Percentiles rank a stretch among this genome's conserved stretches.
Evolutionary conservation across 2,797 vertebrate genomes (phyloP).

Genomic region (Enteromius paludinosus): DNA sequence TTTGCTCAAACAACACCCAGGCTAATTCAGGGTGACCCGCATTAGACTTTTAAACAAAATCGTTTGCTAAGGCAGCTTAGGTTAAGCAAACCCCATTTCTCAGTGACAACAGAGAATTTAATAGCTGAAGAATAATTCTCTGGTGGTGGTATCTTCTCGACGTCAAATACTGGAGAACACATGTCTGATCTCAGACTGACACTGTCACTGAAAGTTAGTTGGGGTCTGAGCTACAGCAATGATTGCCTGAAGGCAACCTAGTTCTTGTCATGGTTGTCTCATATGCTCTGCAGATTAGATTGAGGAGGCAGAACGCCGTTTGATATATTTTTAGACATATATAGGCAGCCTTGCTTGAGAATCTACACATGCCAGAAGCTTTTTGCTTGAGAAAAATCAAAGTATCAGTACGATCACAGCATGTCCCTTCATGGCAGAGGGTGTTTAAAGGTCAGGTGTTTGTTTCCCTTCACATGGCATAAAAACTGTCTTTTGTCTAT

Average conservation of each 20-base stretch:
- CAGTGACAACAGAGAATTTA: constrained; percentile 1
- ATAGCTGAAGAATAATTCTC: constrained; percentile 2
- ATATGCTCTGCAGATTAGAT: constrained; percentile 6
- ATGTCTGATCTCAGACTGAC: constrained; percentile 29
- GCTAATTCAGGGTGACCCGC: constrained; percentile 19
- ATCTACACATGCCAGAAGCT: constrained; percentile 21
- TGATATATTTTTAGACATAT: constrained; percentile 32
- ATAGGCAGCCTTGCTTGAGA: constrained; percentile 19
- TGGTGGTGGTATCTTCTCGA: constrained; percentile 18
- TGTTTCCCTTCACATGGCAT: constrained; percentile 44
- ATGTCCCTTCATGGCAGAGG: constrained; percentile 38
- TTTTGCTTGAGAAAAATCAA: constrained; percentile 32
- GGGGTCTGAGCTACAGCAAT: constrained; percentile 8
- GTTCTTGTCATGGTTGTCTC: constrained; percentile 27
- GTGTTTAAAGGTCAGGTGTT: constrained; percentile 58
- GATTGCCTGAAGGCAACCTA: constrained; percentile 23
- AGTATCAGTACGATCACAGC: constrained; percentile 33
- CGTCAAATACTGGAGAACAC: constrained; percentile 22
- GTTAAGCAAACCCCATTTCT: constrained; percentile 40
- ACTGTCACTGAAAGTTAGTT: constrained; percentile 23
- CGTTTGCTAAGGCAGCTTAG: constrained; percentile 44
- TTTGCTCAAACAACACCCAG: constrained; percentile 34
- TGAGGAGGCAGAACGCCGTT: constrained; percentile 25
- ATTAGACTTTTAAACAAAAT: constrained; percentile 18
- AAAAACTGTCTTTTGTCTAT: constrained; percentile 41